These are phyloP conservation scores for Calidris pugnax DNA, from an alignment of 2,113 vertebrate species.

Conservation along the genomic window DNA sequence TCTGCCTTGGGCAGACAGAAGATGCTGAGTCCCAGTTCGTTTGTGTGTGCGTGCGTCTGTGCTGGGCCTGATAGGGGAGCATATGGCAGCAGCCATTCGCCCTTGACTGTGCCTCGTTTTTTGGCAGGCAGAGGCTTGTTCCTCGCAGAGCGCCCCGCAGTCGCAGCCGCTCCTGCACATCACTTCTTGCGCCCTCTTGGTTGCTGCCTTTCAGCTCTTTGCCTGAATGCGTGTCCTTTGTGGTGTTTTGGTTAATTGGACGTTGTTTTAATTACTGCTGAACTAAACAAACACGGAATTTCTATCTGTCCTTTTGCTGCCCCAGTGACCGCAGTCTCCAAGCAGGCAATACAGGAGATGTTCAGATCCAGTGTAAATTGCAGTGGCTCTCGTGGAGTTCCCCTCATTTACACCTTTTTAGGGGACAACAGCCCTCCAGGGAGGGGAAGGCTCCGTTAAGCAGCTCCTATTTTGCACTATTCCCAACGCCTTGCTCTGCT, in stretches of 20 bases:
- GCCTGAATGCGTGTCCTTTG: not conserved
- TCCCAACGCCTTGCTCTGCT: not conserved
- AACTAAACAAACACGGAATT: not conserved
- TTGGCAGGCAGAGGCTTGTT: slow-evolving; percentile 29
- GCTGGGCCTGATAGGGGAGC: slow-evolving; percentile 10
- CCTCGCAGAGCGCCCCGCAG: not conserved
- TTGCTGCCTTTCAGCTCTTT: not conserved
- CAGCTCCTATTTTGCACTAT: not conserved
- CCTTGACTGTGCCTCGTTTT: slow-evolving; percentile 33
- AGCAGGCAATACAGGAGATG: not conserved
- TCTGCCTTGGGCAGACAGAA: not conserved
- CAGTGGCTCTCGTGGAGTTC: not conserved
- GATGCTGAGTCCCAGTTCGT: not conserved
- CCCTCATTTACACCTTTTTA: not conserved
- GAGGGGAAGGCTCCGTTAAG: not conserved
- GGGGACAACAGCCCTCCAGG: not conserved
- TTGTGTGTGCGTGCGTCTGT: not conserved
- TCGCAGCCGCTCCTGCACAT: not conserved
- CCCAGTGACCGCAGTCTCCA: not conserved
- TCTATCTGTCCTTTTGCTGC: not conserved
- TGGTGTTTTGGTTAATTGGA: slow-evolving; percentile 41
- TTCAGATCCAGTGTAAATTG: not conserved
- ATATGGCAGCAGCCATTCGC: slow-evolving; percentile 1
- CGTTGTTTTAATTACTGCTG: slow-evolving; percentile 35
- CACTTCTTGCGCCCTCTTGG: not conserved